Percentiles rank a stretch among this genome's conserved stretches.
phyloP scores from a whole-genome alignment of 2,888 invertebrate species.

The Patella depressa region DNA sequence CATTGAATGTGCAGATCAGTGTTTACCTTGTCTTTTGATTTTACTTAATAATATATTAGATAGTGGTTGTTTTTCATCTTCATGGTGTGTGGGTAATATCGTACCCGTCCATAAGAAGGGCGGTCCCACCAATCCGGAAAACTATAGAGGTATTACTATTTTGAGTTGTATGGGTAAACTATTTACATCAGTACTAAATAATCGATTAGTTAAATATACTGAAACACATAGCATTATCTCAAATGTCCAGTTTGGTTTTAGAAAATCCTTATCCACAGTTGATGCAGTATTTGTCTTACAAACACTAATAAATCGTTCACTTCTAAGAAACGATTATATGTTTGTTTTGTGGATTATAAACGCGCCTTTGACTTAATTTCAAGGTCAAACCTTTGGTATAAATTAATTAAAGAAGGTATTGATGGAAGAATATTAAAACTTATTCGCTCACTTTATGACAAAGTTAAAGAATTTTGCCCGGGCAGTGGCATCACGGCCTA shows the following conservation, averaged over 20 bases:
- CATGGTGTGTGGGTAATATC: background rate
- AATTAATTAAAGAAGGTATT: too few relatives aligned
- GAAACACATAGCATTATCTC: too few relatives aligned
- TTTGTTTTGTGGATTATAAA: constrained; percentile 1
- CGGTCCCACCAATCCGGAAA: background rate
- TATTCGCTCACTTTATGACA: too few relatives aligned
- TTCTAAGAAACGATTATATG: background rate
- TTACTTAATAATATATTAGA: background rate
- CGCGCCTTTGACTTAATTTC: too few relatives aligned
- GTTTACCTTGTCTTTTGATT: background rate
- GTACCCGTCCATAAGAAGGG: background rate
- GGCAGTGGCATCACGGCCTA: too few relatives aligned
- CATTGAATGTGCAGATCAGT: background rate
- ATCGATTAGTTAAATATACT: background rate
- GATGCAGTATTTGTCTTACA: background rate
- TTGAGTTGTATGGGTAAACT: background rate
- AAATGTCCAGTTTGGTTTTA: background rate
- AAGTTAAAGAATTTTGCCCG: too few relatives aligned
- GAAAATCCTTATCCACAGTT: background rate
- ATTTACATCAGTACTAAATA: background rate
- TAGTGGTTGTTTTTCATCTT: background rate
- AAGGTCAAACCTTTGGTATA: too few relatives aligned
- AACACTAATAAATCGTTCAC: background rate
- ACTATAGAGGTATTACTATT: constrained; percentile 1
- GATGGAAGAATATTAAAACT: too few relatives aligned